Conservation (phyloP, 2,113 vertebrate species). For the Diadophis punctatus region DNA sequence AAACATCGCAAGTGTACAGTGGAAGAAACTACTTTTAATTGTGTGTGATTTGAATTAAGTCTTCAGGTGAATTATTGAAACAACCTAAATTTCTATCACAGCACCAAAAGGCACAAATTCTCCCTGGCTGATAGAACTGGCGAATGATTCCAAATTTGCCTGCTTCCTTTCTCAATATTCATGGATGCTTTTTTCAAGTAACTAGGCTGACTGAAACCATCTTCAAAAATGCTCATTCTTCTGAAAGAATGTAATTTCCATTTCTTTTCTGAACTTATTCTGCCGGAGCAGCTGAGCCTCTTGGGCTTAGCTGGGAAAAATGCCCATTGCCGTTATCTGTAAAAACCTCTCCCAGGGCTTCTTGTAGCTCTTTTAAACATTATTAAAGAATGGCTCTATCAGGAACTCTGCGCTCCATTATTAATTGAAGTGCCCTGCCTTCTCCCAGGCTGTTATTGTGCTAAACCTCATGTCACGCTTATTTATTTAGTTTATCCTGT, state of each 20-base stretch:
- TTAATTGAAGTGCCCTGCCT: slow-evolving; percentile 23
- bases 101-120: neutral
- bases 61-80: neutral
- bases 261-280: slow-evolving; percentile 20
- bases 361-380: slow-evolving; percentile 28
- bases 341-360: slow-evolving; percentile 21
- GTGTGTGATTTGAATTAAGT: neutral
- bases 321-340: slow-evolving; percentile 27
- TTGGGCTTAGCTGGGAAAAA: slow-evolving; percentile 24
- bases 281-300: slow-evolving; percentile 12
- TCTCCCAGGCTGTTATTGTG: slow-evolving; percentile 24
- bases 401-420: slow-evolving; percentile 18
- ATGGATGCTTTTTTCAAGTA: neutral
- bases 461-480: slow-evolving; percentile 20
- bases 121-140: neutral
- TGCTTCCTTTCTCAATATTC: neutral
- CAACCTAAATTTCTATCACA: neutral
- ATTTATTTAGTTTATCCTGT: slow-evolving; percentile 9
- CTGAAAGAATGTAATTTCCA: slow-evolving; percentile 27
- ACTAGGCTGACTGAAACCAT: neutral
- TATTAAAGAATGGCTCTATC: slow-evolving; percentile 23
- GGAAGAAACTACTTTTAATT: neutral
- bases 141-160: neutral
- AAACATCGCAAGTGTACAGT: slow-evolving; percentile 18
- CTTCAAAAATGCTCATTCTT: slow-evolving; percentile 14